Evolutionary conservation across 2,888 invertebrate genomes (phyloP), one percentile per base, ranked within the genome.

Genomic region (Gari tellinella): DNA sequence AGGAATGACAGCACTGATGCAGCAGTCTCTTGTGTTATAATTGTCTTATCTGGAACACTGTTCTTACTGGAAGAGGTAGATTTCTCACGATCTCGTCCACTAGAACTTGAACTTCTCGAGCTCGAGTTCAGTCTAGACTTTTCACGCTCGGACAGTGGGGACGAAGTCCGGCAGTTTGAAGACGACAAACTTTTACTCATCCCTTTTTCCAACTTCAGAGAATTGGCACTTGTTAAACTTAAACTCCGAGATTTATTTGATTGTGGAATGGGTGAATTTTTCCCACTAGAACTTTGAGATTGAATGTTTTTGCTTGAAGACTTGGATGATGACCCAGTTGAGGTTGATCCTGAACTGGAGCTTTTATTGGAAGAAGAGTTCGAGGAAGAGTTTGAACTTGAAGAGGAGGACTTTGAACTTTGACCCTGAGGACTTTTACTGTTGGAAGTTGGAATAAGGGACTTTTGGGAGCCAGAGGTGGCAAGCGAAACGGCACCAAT

Each of bases 1-100:
- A 88, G 74, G 69, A 87, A 86, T 38, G 83, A 83, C 48, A 87
- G 80, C 41, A 88, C 81, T 48, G 85, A 82, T 15, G 84, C 78
- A 21, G 83, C 80, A 41, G 79, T 62, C 52, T 77, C 77, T 56
- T 72, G 72, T 10, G 68, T 72, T 37, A 72, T 72, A 55, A 63
- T 62, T 26, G 72, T 61, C 37, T 70, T 67, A 7, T 57, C 61
- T 21, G 74, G 62, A 25, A 67, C 63, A 55, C 41, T 73, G n/a
- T 65, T 70, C 57, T 79, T 81, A 21, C 63, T 80, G 31, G 74
- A 72, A 48, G 84, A 82, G 69, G 80, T 77, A 72, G 74, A 72
- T 58, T 75, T 75, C 41, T 77, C 77, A 41, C 77, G 65, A 48
- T 79, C 73, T 52, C 76, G 76, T 19, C 63, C 53, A 48, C 67